Conservation (phyloP, 2,113 vertebrate species). For the Cyanistes caeruleus region DNA sequence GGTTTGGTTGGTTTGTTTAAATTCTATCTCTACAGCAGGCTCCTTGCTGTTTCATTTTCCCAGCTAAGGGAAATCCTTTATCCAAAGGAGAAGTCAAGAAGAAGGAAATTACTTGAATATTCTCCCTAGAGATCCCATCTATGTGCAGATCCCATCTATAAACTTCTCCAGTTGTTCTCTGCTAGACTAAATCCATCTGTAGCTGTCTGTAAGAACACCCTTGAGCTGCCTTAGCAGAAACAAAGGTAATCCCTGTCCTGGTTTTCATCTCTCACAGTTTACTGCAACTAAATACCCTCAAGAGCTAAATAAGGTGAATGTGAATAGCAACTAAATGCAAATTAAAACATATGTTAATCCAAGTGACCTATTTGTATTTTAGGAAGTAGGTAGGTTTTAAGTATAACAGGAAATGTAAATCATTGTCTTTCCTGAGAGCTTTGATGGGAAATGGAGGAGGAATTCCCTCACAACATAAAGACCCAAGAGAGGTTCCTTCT, state of each 20-base stretch:
- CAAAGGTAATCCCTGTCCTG: constrained; percentile 60
- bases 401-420: background rate
- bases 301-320: constrained; percentile 64
- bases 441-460: background rate
- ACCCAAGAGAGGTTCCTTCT: background rate
- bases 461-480: background rate
- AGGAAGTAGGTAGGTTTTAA: background rate
- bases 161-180: constrained; percentile 40
- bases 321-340: constrained; percentile 79
- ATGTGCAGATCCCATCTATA: background rate
- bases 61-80: background rate
- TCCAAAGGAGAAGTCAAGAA: constrained; percentile 25
- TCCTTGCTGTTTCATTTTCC: background rate
- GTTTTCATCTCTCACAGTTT: constrained; percentile 74
- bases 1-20: background rate
- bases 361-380: constrained; percentile 37
- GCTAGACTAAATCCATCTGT: constrained; percentile 42
- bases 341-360: constrained; percentile 64
- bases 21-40: background rate
- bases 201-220: constrained; percentile 51
- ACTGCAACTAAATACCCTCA: constrained; percentile 64
- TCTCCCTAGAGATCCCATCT: background rate
- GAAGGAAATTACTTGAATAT: background rate
- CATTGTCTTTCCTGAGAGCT: background rate
- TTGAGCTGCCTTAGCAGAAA: constrained; percentile 72